Evolutionary conservation across 2,888 invertebrate species (phyloP).

Genomic region (Sesia bembeciformis): DNA sequence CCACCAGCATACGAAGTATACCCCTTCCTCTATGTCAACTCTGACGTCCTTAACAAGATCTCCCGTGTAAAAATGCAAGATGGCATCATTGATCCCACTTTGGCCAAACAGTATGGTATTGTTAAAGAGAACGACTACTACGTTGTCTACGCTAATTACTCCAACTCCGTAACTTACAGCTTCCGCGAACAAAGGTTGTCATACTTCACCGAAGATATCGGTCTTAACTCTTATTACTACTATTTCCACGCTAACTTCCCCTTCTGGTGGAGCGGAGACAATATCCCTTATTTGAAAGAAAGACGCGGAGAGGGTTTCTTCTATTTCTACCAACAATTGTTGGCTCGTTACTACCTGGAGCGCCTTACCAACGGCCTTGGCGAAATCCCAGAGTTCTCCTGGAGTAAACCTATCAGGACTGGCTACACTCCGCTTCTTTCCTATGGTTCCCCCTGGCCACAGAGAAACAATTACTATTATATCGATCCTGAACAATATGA

Average conservation of each 20-base stretch:
- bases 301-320: slow-evolving; percentile 79
- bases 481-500: slow-evolving; percentile 62
- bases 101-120: slow-evolving; percentile 46
- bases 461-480: slow-evolving; percentile 75
- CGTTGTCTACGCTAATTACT: slow-evolving; percentile 75
- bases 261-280: slow-evolving; percentile 76
- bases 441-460: slow-evolving; percentile 62
- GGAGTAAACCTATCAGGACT: slow-evolving; percentile 72
- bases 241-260: slow-evolving; percentile 77
- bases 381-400: slow-evolving; percentile 73
- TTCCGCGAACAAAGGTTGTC: slow-evolving; percentile 75
- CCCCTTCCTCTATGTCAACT: slow-evolving; percentile 78
- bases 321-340: slow-evolving; percentile 78
- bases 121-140: slow-evolving; percentile 48
- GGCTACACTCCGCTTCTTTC: slow-evolving; percentile 38
- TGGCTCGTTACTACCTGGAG: slow-evolving; percentile 80
- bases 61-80: slow-evolving; percentile 55
- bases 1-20: slow-evolving; percentile 81
- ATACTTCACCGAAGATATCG: slow-evolving; percentile 82
- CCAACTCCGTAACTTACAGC: slow-evolving; percentile 60
- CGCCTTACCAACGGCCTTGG: slow-evolving; percentile 76
- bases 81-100: slow-evolving; percentile 31
- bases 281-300: slow-evolving; percentile 61
- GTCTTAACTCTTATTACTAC: slow-evolving; percentile 79
- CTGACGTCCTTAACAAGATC: slow-evolving; percentile 66